Conservation (phyloP, 2,113 vertebrate genomes). For the Tenrec ecaudatus region DNA sequence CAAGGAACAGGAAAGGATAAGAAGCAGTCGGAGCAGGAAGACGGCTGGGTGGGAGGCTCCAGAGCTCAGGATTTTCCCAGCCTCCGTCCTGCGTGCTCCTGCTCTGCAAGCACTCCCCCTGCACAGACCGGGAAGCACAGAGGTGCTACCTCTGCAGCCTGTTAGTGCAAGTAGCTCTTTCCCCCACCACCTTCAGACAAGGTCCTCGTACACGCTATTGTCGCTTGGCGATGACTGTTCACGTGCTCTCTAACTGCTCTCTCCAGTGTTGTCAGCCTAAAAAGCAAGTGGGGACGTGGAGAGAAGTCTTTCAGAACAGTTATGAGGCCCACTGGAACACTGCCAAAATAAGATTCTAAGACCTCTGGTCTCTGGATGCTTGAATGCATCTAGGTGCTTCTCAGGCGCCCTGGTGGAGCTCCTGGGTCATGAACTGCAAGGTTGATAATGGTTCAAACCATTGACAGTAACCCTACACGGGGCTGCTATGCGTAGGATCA, state of each 20-base stretch:
- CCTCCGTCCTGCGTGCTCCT: background rate
- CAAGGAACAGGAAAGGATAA: constrained; percentile 46
- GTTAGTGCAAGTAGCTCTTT: background rate
- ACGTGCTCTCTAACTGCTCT: background rate
- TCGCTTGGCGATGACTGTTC: constrained; percentile 7
- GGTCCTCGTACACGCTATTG: background rate
- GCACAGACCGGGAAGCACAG: background rate
- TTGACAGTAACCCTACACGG: too few relatives aligned
- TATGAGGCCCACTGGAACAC: background rate
- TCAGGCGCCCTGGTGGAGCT: too few relatives aligned
- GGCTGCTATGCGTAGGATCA: too few relatives aligned
- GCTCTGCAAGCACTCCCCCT: background rate
- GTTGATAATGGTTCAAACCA: too few relatives aligned
- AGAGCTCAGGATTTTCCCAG: background rate
- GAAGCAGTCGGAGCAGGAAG: background rate
- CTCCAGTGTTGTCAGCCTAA: background rate
- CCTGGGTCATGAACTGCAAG: too few relatives aligned
- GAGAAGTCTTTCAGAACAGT: constrained; percentile 4
- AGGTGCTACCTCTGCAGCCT: background rate
- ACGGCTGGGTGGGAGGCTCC: background rate
- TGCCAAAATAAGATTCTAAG: background rate
- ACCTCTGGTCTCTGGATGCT: background rate
- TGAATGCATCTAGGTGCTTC: background rate
- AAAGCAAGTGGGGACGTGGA: constrained; percentile 13
- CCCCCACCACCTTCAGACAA: background rate